Conservation (phyloP, 1,140 invertebrate species). For the Limonius californicus region DNA sequence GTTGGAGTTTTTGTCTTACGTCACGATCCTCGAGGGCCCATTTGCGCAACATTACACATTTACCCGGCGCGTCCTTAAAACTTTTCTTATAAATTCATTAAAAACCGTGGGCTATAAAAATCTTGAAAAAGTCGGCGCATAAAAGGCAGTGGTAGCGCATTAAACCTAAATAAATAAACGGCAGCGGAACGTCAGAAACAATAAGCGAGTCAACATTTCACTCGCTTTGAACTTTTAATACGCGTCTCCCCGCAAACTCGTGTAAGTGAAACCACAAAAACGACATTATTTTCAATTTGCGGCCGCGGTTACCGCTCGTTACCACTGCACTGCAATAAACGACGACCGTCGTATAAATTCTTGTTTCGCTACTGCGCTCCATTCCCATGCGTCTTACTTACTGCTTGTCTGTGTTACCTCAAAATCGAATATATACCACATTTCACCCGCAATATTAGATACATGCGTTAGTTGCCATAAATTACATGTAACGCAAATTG, state of each 20-base stretch:
- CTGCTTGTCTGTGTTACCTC: background rate
- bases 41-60: background rate
- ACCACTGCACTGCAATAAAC: constrained; percentile 24
- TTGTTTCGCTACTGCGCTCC: constrained; percentile 20
- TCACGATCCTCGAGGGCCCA: background rate
- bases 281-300: constrained; percentile 28
- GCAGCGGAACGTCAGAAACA: constrained; percentile 22
- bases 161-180: constrained; percentile 27
- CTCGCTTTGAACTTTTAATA: constrained; percentile 23
- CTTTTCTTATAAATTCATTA: constrained; percentile 27
- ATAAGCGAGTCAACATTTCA: constrained; percentile 24
- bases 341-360: constrained; percentile 22
- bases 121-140: background rate
- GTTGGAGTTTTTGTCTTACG: background rate
- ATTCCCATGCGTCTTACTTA: constrained; percentile 25
- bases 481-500: no score
- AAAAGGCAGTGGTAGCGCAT: constrained; percentile 13
- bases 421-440: background rate
- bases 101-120: constrained; percentile 14
- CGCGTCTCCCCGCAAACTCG: background rate
- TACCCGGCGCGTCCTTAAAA: constrained; percentile 3
- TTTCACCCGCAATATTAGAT: background rate
- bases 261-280: constrained; percentile 25
- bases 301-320: constrained; percentile 23
- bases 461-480: no score